A percentile compares a stretch with the other conserved stretches of the same genome.
Conservation (phyloP, 35 echinoderm and acorn worm species). For the Diadema setosum region DNA sequence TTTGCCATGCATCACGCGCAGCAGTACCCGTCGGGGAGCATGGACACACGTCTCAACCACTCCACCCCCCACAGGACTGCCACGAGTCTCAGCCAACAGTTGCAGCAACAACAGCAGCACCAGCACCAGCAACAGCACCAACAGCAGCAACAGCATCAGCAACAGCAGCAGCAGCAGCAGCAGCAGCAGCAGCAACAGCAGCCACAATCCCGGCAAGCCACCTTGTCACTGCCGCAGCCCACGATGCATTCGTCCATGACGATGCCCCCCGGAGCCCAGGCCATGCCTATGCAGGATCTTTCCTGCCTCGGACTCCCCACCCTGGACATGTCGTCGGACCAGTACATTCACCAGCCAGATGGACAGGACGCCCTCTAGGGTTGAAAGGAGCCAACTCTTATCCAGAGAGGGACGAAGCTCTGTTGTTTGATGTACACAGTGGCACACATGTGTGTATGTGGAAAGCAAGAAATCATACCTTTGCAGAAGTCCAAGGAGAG, state of each 20-base stretch:
- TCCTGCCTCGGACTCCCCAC: neutral
- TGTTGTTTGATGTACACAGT: no score
- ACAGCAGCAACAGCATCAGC: neutral
- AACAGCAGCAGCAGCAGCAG: neutral
- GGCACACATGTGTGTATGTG: no score
- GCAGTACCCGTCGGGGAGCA: neutral
- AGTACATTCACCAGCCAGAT: neutral
- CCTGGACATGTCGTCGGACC: neutral
- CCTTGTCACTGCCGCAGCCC: neutral
- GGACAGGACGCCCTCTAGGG: neutral
- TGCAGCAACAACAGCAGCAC: neutral
- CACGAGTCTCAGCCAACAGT: neutral
- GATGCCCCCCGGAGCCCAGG: neutral
- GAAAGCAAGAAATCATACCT: no score
- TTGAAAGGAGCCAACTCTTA: no score
- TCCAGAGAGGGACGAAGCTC: no score
- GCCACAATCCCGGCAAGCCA: neutral
- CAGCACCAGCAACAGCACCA: neutral
- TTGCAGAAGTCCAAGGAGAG: no score
- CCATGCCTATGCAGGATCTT: neutral
- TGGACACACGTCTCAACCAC: neutral
- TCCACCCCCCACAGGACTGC: neutral
- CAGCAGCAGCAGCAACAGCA: neutral
- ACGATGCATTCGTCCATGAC: slow-evolving; percentile 1
- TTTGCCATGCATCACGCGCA: neutral